Evolutionary conservation across 2,888 invertebrate genomes (phyloP), one percentile per base, ranked within the genome.

Genomic region (Mythimna lalbum): DNA sequence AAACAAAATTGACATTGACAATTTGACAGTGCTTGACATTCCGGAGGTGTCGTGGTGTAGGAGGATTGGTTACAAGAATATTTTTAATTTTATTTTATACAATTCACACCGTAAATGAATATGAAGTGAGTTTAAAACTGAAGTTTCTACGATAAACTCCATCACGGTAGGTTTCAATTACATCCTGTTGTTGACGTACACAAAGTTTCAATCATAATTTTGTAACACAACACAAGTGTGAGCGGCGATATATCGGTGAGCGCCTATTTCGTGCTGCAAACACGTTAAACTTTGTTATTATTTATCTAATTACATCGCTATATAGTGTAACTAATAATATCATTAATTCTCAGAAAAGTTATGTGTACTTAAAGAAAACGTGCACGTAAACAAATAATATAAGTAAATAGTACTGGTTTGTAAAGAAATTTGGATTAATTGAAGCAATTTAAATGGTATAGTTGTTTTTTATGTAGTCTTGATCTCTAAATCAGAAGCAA

Each of bases 61-160:
- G 49, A 63, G 78, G 74, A 75, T 75, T 75, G 78, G 74, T 27
- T 33, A 17, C 1, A 31, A 49, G 33, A 49, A 49, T 39, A 57
- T 14, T 69, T 10, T 50, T 19, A 52, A 63, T 77, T 62, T 59
- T 49, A 36, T 49, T 47, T 70, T 31, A 23, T 33, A n/a, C 36
- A 36, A 31, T 56, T 55, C 33, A 33, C 33, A 17, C 27, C n/a
- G 53, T 23, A 53, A 21, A 50, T 61, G 17, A 73, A 50, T 61
- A 76, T 76, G 73, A 69, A 76, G 56, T 50, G 69, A 69, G 19
- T 61, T 17, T 61, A 4, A 27, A n/a, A 27, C 60, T 61, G 36
- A 50, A 50, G 60, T 61, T 56, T 50, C 21, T 31, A 36, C 69
- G 6, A 17, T 47, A 43, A 56, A 17, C 12, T 36, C 49, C 56